These are phyloP conservation scores for Calameuta idolon DNA, from an alignment of 2,888 invertebrate genomes.

Conservation along the genomic window DNA sequence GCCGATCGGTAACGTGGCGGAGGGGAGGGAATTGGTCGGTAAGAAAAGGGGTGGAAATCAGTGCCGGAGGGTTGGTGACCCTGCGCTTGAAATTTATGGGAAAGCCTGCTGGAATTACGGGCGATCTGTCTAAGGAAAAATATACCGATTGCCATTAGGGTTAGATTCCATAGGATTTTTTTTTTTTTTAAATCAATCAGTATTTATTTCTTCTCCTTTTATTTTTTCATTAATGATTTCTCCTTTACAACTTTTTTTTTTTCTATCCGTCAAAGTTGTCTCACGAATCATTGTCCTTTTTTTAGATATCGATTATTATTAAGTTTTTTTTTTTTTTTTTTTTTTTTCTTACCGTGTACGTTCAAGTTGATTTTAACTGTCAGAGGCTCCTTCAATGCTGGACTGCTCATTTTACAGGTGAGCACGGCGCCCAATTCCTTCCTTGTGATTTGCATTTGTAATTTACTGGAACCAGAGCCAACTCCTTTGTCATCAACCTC, in stretches of 20 bases:
- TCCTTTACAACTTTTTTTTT: not conserved
- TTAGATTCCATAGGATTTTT: not conserved
- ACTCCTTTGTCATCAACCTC: slow-evolving; percentile 71
- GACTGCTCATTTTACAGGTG: slow-evolving; percentile 79
- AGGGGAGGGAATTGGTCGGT: too few species aligned
- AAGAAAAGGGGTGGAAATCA: too few species aligned
- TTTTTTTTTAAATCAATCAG: slow-evolving; percentile 18
- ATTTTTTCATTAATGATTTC: not conserved
- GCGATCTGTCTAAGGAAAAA: too few species aligned
- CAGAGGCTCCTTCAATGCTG: slow-evolving; percentile 75
- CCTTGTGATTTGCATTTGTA: slow-evolving; percentile 76
- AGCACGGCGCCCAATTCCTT: slow-evolving; percentile 80
- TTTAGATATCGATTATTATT: slow-evolving; percentile 8
- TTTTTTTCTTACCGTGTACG: slow-evolving; percentile 76
- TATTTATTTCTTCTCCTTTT: not conserved
- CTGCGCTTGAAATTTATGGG: too few species aligned
- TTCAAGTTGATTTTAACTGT: slow-evolving; percentile 75
- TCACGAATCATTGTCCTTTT: not conserved
- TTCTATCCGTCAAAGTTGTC: not conserved
- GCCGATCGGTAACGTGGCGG: too few species aligned
- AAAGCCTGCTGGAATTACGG: too few species aligned
- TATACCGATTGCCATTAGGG: too few species aligned
- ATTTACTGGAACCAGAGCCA: slow-evolving; percentile 74
- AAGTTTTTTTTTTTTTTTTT: slow-evolving; percentile 61
- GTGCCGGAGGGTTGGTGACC: too few species aligned